Percentiles rank a stretch among this genome's conserved stretches.
These are phyloP conservation scores for Manduca sexta DNA, from an alignment of 1,140 invertebrate species.

Conservation along the genomic window DNA sequence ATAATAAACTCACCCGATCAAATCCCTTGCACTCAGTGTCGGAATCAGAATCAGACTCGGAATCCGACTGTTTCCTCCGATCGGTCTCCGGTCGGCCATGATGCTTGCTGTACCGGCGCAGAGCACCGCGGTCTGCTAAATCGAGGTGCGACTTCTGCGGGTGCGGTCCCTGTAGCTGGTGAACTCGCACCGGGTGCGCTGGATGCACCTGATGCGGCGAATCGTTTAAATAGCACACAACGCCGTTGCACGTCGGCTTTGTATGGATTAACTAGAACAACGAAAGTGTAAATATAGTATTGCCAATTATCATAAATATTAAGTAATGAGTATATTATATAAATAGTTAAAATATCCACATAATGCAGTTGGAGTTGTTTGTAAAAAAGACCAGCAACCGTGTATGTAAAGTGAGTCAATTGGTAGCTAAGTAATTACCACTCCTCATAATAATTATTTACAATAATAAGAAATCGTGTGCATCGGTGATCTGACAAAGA, in stretches of 20 bases:
- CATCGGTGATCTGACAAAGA: too few relatives aligned
- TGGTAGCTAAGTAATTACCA: too few relatives aligned
- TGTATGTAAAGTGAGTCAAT: too few relatives aligned
- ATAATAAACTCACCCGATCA: slow-evolving; percentile 65
- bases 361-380: too few relatives aligned
- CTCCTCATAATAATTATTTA: too few relatives aligned
- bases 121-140: too few relatives aligned
- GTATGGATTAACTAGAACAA: slow-evolving; percentile 50
- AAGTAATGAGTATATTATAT: too few relatives aligned
- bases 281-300: not conserved
- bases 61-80: slow-evolving; percentile 55
- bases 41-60: slow-evolving; percentile 74
- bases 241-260: slow-evolving; percentile 46
- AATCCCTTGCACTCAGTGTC: slow-evolving; percentile 75
- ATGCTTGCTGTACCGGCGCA: slow-evolving; percentile 66
- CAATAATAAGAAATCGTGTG: too few relatives aligned
- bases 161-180: slow-evolving; percentile 16
- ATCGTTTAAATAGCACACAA: slow-evolving; percentile 44
- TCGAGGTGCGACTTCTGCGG: too few relatives aligned
- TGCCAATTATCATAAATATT: too few relatives aligned
- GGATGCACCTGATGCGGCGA: not conserved
- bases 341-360: too few relatives aligned
- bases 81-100: slow-evolving; percentile 66
- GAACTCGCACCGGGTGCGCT: slow-evolving; percentile 17
- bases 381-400: too few relatives aligned